Evolutionary conservation across 2,113 vertebrate species (phyloP), one percentile per base, ranked within the genome.

Genomic region (Rhabdomys dilectus): DNA sequence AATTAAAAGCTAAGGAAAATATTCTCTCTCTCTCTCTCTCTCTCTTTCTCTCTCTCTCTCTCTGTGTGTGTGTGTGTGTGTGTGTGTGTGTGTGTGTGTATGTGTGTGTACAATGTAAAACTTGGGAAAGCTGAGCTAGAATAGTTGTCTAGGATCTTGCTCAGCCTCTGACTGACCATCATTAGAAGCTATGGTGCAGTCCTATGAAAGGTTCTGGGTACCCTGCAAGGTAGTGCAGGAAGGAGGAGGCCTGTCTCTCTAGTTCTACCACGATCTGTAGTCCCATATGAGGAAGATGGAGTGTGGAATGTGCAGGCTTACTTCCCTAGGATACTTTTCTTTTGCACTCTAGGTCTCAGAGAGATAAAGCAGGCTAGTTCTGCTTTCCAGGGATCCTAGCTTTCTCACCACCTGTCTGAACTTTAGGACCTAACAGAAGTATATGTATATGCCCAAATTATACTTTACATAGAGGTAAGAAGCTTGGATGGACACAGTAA

Each of bases 121-220:
- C 64, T 88, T 91, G 9, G 53, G 21, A n/a, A 93, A 72, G 16
- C 68, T 97, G 78, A 3, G n/a, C 6, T 78, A 34, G 8, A 17
- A 66, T 31, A n/a, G n/a, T 68, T 72, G 45, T 88, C 66, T 4
- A 72, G 73, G 36, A 86, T 31, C 58, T 91, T 93, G 78, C 78
- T 93, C 58, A 39, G 58, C 22, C 88, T 95, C 76, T 91, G 76
- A 86, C 10, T 56, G 58, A 88, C 24, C 85, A 90, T 72, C 53
- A 72, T 81, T 88, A 89, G 56, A 93, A 93, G 58, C 60, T 82
- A 51, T 36, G 36, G 24, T 21, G 36, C 89, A 29, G 17, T 66
- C 48, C 4, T 53, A n/a, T 56, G 72, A 72, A 90, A 93, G 85
- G 42, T 42, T 93, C 62, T 77, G n/a, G 51, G 29, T n/a, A 84